phyloP scores from a whole-genome alignment of 2,888 invertebrate genomes.

The Eledona agricola region DNA sequence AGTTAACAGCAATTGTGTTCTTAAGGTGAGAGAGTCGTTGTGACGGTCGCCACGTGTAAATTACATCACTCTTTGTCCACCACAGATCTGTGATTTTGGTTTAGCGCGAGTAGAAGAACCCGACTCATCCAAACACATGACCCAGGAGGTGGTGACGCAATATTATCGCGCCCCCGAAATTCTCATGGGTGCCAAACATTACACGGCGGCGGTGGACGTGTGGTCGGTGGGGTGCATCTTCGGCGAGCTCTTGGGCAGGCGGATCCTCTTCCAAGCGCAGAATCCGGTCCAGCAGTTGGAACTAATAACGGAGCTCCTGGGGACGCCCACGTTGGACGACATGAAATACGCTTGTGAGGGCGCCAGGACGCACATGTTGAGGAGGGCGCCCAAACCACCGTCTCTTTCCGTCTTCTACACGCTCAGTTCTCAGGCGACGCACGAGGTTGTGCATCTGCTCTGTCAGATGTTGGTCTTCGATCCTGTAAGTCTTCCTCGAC shows the following conservation, averaged over 20 bases:
- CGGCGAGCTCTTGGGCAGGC: constrained; percentile 92
- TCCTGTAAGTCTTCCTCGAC: constrained; percentile 89
- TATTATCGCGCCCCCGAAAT: constrained; percentile 99
- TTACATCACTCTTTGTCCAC: constrained; percentile 35
- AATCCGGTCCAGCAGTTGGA: constrained; percentile 98
- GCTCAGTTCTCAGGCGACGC: constrained; percentile 88
- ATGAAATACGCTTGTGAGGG: constrained; percentile 98
- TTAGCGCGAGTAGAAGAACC: constrained; percentile 97
- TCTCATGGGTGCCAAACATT: constrained; percentile 97
- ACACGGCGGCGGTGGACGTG: constrained; percentile 95
- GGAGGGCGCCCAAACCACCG: constrained; percentile 87
- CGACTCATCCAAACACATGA: constrained; percentile 94
- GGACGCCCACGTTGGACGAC: constrained; percentile 94
- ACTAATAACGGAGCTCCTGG: constrained; percentile 95
- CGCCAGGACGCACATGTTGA: constrained; percentile 89
- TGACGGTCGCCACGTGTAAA: not conserved
- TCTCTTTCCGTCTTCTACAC: constrained; percentile 91
- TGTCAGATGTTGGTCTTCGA: constrained; percentile 98
- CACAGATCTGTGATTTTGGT: constrained; percentile 98
- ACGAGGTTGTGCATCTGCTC: constrained; percentile 97
- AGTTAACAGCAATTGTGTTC: constrained; percentile 98
- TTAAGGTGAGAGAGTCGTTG: constrained; percentile 73
- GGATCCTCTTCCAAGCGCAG: constrained; percentile 94
- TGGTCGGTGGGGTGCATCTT: constrained; percentile 99
- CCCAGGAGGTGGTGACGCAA: constrained; percentile 99